These are phyloP conservation scores for Notodonta ziczac DNA, from an alignment of 2,888 invertebrate genomes.

Conservation along the genomic window DNA sequence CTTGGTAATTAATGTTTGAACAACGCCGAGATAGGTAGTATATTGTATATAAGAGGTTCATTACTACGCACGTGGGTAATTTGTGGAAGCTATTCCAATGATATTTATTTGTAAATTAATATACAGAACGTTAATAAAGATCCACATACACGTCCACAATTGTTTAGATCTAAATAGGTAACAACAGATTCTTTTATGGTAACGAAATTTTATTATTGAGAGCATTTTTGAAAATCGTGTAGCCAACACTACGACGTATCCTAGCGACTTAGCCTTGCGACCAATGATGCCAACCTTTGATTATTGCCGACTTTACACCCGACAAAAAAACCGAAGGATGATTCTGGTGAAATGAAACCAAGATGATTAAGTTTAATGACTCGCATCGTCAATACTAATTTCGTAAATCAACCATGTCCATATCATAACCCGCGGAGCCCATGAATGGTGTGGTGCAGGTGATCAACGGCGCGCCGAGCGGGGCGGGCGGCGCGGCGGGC, in stretches of 20 bases:
- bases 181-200: too few relatives aligned
- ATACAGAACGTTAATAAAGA: background rate
- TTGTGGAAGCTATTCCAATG: background rate
- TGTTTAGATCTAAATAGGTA: too few relatives aligned
- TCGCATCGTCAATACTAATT: background rate
- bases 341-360: too few relatives aligned
- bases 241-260: too few relatives aligned
- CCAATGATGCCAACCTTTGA: too few relatives aligned
- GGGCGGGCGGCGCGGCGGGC: slow-evolving; percentile 47
- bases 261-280: too few relatives aligned
- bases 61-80: slow-evolving; percentile 1
- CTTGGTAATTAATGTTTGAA: slow-evolving; percentile 1
- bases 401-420: background rate
- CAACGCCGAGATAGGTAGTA: background rate
- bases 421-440: slow-evolving; percentile 5
- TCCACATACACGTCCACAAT: too few relatives aligned
- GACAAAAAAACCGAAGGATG: too few relatives aligned
- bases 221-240: too few relatives aligned
- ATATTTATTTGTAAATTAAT: slow-evolving; percentile 4
- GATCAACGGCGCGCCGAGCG: slow-evolving; percentile 70
- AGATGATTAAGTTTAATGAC: background rate
- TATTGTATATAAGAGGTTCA: background rate
- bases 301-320: too few relatives aligned
- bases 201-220: too few relatives aligned
- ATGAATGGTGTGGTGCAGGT: slow-evolving; percentile 57